Conservation (phyloP, 1,140 invertebrate species). For the Drosophila nannoptera region DNA sequence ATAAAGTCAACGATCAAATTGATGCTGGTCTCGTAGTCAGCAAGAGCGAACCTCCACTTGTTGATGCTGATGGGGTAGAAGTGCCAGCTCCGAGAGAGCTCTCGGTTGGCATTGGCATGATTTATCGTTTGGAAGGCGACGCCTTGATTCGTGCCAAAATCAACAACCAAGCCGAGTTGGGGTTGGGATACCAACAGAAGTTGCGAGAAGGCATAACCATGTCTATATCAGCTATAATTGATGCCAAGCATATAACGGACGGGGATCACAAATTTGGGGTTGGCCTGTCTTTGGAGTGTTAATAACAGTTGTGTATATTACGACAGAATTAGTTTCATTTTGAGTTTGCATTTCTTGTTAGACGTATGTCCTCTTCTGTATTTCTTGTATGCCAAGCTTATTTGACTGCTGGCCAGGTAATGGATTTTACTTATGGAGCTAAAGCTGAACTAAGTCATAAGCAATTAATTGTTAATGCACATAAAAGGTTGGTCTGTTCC, state of each 20-base stretch:
- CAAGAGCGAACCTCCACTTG: neutral
- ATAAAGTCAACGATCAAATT: constrained; percentile 42
- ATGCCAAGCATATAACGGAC: constrained; percentile 20
- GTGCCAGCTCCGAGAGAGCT: neutral
- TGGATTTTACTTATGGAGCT: too few relatives aligned
- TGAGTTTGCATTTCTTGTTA: neutral
- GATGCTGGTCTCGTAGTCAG: constrained; percentile 40
- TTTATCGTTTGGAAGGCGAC: constrained; percentile 56
- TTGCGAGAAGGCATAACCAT: constrained; percentile 49
- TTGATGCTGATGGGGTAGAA: neutral
- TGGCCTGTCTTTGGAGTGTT: constrained; percentile 57
- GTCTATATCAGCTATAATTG: constrained; percentile 53
- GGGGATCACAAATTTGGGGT: constrained; percentile 59
- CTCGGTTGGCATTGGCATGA: constrained; percentile 37
- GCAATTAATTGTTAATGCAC: too few relatives aligned
- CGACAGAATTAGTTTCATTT: constrained; percentile 16
- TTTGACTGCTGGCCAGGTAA: too few relatives aligned
- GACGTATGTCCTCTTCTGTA: neutral
- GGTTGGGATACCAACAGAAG: constrained; percentile 62
- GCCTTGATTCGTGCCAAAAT: constrained; percentile 58
- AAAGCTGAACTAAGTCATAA: too few relatives aligned
- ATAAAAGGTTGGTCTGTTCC: too few relatives aligned
- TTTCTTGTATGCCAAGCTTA: neutral
- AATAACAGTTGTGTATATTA: constrained; percentile 15
- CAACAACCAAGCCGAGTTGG: constrained; percentile 48